A percentile compares a stretch with the other conserved stretches of the same genome.
Conservation (phyloP, 2,888 invertebrate species). For the Melipona bicolor region DNA sequence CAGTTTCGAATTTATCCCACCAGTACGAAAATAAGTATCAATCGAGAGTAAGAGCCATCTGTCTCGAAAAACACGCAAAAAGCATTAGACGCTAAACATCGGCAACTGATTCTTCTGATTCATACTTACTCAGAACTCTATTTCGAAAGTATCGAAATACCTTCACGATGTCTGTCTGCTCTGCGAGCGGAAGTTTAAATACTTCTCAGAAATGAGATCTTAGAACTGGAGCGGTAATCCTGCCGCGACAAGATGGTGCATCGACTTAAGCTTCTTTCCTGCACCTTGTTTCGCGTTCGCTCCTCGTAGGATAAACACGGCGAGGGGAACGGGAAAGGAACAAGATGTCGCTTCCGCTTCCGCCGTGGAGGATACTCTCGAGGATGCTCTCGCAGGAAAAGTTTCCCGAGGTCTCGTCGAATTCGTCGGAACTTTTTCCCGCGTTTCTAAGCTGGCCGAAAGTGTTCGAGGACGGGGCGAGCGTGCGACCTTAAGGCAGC, state of each 20-base stretch:
- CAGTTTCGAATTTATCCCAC: background rate
- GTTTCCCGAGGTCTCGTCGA: slow-evolving; percentile 40
- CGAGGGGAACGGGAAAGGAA: slow-evolving; percentile 17
- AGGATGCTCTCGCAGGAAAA: slow-evolving; percentile 11
- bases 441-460: slow-evolving; percentile 25
- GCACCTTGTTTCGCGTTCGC: background rate
- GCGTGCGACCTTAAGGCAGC: slow-evolving; percentile 43
- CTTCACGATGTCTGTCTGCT: background rate
- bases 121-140: background rate
- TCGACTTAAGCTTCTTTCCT: slow-evolving; percentile 6
- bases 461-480: background rate
- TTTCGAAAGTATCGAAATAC: background rate
- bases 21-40: background rate
- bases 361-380: slow-evolving; percentile 30
- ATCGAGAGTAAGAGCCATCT: background rate
- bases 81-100: background rate
- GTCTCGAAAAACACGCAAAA: too few species aligned
- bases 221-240: background rate
- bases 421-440: slow-evolving; percentile 41
- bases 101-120: too few species aligned
- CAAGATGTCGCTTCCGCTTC: slow-evolving; percentile 1
- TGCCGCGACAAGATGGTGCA: background rate
- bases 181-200: background rate
- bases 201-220: background rate
- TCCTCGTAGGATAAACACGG: background rate